Base-by-base conservation (phyloP, 2,888 invertebrate genomes). In the Pristionchus fissidentatus region DNA sequence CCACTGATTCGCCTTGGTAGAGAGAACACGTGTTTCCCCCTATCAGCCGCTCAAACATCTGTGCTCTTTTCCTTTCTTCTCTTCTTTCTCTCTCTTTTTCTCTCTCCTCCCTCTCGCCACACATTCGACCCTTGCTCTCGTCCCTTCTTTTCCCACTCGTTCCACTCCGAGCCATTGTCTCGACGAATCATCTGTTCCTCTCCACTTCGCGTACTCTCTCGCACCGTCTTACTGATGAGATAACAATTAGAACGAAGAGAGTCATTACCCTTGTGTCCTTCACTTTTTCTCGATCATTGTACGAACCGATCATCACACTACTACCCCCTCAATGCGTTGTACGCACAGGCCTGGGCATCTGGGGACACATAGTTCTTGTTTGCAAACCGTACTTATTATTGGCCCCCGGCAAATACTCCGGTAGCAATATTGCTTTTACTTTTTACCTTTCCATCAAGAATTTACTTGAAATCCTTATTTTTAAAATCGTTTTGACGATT, bases 181-280 rank as follows among this genome's bases (percentile, higher is more conserved):
- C 19, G 32, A 32, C 15, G 38, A 62, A 26, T 22, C 62, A 15
- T 41, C 70, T 26, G 22, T n/a, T 38, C 13, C 70, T 70, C 70
- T 70, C 70, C 3, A 15, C 38, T 41, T 70, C 8, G 15, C 70
- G 35, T n/a, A 8, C 70, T 70, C 70, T 70, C 70, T 70, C 70
- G 3, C 19, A 4, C 62, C 15, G 5, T 26, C 62, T 62, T 4
- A 32, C 29, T 22, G 22, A 2, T 13, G 19, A 29, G 29, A 60
- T 29, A 60, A 32, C 57, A 3, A 15, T 2, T 26, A 29, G 2
- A 10, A 5, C n/a, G 15, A 26, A 22, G 57, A 22, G 57, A 57
- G 22, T 10, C 57, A 26, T 8, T 57, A 29, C 22, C 57, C 57
- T 13, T 62, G 1, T 62, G 32, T n/a, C 62, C 29, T 15, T 62